A percentile compares a stretch with the other conserved stretches of the same genome.
phyloP scores from a whole-genome alignment of 1,140 invertebrate genomes.

The Leptinotarsa texana region DNA sequence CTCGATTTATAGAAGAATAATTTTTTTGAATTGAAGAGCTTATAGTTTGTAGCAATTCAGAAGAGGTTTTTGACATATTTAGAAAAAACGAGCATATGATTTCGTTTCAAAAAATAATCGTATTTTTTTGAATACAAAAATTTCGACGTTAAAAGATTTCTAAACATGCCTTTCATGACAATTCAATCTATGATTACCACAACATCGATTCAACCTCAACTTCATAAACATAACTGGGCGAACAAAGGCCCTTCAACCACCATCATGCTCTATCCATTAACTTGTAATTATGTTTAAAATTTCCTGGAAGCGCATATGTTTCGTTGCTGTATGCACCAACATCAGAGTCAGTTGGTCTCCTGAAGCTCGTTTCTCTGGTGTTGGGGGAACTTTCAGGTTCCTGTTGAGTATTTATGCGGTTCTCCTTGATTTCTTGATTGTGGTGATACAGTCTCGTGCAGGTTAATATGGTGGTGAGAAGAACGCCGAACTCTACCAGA shows the following conservation, averaged over 20 bases:
- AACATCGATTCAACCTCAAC: conserved; percentile 50
- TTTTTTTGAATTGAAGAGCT: too few species aligned
- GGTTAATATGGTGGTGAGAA: conserved; percentile 70
- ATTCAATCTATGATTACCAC: conserved; percentile 38
- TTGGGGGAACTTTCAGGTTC: conserved; percentile 20
- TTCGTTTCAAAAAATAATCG: too few species aligned
- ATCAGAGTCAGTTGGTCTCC: conserved; percentile 32
- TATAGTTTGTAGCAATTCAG: too few species aligned
- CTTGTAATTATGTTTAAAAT: conserved; percentile 53
- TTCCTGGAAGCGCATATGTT: conserved; percentile 50
- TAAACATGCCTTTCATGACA: too few species aligned
- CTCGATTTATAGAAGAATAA: too few species aligned
- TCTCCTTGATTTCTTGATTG: conserved; percentile 45
- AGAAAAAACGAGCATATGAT: too few species aligned
- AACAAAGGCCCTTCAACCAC: conserved; percentile 40
- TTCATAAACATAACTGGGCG: conserved; percentile 39
- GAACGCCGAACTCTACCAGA: conserved; percentile 69
- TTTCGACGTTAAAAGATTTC: too few species aligned
- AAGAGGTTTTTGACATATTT: too few species aligned
- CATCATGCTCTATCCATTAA: conserved; percentile 50
- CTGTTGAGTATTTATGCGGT: conserved; percentile 32
- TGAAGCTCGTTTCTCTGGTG: conserved; percentile 34
- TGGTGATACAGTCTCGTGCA: conserved; percentile 62
- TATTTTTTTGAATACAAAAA: too few species aligned
- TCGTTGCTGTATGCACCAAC: conserved; percentile 48